A percentile compares a stretch with the other conserved stretches of the same genome.
These are phyloP conservation scores for Saccopteryx leptura DNA, from an alignment of 2,113 vertebrate genomes.

Conservation along the genomic window DNA sequence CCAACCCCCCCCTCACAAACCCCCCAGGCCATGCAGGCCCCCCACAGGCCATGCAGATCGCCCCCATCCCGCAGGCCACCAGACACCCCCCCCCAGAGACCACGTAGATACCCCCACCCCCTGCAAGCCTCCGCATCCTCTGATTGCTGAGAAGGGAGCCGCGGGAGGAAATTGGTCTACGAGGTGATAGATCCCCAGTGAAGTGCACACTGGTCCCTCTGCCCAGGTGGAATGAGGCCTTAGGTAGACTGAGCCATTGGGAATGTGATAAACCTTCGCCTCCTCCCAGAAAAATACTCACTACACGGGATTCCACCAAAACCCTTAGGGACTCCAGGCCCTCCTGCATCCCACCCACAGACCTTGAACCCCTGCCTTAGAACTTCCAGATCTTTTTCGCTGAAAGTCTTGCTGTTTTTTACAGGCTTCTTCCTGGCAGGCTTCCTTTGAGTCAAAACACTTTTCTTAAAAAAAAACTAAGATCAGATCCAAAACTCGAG, in stretches of 20 bases:
- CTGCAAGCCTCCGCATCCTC: neutral
- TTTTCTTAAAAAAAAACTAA: neutral
- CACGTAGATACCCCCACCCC: no score
- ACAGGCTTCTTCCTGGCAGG: neutral
- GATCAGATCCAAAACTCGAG: conserved; percentile 52
- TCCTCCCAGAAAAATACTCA: neutral
- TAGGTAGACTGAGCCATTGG: neutral
- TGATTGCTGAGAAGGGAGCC: neutral
- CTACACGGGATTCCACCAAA: neutral
- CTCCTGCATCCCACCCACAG: neutral
- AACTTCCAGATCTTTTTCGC: neutral
- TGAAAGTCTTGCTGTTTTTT: neutral
- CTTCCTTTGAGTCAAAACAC: neutral
- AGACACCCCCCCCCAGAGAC: no score
- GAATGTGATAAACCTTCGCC: neutral
- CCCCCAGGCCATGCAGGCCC: neutral
- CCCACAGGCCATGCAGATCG: no score
- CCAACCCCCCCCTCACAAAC: neutral
- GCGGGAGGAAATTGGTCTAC: neutral
- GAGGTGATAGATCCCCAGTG: neutral
- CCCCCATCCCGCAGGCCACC: no score
- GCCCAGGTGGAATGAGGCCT: neutral
- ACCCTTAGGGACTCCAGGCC: neutral
- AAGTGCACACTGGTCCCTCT: neutral
- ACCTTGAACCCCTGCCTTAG: neutral